Evolutionary conservation across 2,113 vertebrate species (phyloP).

Genomic region (Ailuropoda melanoleuca): DNA sequence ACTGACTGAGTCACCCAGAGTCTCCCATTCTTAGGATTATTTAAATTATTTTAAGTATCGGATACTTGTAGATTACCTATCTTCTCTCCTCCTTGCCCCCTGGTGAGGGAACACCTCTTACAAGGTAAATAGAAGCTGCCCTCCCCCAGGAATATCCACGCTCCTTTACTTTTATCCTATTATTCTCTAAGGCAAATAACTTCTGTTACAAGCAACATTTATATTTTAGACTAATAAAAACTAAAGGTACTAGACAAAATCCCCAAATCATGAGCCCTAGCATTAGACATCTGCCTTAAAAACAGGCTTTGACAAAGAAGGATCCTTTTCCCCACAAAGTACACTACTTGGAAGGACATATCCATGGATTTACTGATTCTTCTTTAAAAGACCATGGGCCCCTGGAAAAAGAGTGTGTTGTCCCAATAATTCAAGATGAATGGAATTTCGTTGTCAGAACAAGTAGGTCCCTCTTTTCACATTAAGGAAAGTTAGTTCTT

Average conservation of each 20-base stretch:
- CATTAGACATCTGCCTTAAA: background rate
- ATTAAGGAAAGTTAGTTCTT: background rate
- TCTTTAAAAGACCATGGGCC: background rate
- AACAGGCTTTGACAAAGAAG: background rate
- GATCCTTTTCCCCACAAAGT: background rate
- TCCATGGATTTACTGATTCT: background rate
- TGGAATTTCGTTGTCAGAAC: background rate
- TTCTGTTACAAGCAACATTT: slow-evolving; percentile 14
- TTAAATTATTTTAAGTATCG: background rate
- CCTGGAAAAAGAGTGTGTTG: background rate
- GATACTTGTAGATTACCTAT: background rate
- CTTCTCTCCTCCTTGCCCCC: background rate
- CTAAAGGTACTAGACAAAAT: background rate
- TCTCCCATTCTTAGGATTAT: background rate
- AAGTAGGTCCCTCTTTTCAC: background rate
- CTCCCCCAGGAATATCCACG: background rate
- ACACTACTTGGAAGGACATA: background rate
- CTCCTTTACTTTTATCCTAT: background rate
- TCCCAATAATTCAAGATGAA: background rate
- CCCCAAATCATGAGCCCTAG: background rate
- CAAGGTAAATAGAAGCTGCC: background rate
- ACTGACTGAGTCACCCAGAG: background rate
- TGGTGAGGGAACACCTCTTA: background rate
- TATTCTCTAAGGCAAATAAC: background rate
- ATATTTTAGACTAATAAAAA: slow-evolving; percentile 9